Evolutionary conservation across 2,797 vertebrate species (phyloP), one percentile per base, ranked within the genome.

Genomic region (Falco cherrug): DNA sequence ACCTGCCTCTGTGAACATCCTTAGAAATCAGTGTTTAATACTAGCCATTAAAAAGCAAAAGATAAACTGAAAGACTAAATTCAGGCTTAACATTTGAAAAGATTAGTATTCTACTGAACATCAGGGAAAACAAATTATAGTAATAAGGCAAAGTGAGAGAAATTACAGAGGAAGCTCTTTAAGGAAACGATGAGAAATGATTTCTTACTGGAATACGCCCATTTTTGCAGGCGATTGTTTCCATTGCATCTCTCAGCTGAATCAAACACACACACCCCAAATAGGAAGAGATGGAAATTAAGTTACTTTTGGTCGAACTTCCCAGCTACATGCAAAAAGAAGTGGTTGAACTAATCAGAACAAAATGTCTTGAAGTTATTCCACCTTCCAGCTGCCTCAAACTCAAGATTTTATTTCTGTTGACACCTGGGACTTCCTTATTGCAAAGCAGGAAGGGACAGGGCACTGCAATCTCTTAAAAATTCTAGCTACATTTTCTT

Each of bases 351-450:
- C 48, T 39, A 85, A 85, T 48, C 57, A 74, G 70, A 90, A 86
- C 31, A 60, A 85, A 90, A 51, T 61, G 68, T n/a, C 71, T 90
- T 71, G 41, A 89, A 96, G 61, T 71, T 92, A 64, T 75, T 75
- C 17, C 69, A 87, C 69, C 65, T 88, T 73, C 65, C 76, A 88
- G 29, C 57, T 89, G 60, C 28, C 41, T 87, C 84, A 71, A 31
- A 70, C 61, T 39, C 47, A 16, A 18, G n/a, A 78, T 65, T 83
- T 92, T 71, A 80, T 71, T 86, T 75, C 59, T 86, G 43, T 54
- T 89, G 92, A 75, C 69, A 83, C n/a, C 92, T 60, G 39, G 22
- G 21, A 68, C 57, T 91, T 89, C 29, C 67, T 39, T 31, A 5
- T 26, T 61, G 68, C 57, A 78, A 65, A 64, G 57, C 29, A 61